Percentiles rank a stretch among this genome's conserved stretches.
Evolutionary conservation across 2,888 invertebrate genomes (phyloP).

Genomic region (Subacronicta megacephala): DNA sequence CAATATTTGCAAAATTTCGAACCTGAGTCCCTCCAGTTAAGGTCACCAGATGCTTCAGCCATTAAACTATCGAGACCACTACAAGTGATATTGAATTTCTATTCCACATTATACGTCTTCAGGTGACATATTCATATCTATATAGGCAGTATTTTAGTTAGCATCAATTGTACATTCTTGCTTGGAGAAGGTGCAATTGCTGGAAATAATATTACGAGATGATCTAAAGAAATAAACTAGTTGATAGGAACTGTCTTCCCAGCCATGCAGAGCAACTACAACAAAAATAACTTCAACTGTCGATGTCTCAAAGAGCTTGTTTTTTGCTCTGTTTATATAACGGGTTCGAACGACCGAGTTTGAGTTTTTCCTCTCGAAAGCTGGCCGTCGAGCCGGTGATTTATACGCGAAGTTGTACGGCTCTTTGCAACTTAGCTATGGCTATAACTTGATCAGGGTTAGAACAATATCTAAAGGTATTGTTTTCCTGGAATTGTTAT

Average conservation of each 20-base stretch:
- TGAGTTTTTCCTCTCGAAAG: conserved; percentile 59
- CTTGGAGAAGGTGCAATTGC: too few species aligned
- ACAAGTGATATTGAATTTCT: too few species aligned
- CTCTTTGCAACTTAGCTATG: conserved; percentile 49
- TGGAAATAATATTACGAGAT: too few species aligned
- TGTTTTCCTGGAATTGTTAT: conserved; percentile 25
- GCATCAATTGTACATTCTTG: too few species aligned
- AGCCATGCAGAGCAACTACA: conserved; percentile 12
- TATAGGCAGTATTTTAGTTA: too few species aligned
- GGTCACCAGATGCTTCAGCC: too few species aligned
- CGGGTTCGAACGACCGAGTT: conserved; percentile 55
- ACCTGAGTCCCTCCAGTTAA: too few species aligned
- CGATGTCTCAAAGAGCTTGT: conserved; percentile 41
- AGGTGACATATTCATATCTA: too few species aligned
- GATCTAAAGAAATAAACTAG: not conserved
- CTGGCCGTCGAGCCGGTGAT: conserved; percentile 60
- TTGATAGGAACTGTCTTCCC: not conserved
- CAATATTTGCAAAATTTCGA: too few species aligned
- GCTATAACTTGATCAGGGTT: conserved; percentile 44
- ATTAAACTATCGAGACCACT: too few species aligned
- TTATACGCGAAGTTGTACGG: conserved; percentile 58
- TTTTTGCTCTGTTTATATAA: conserved; percentile 58
- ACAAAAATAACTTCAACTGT: conserved; percentile 41
- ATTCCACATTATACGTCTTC: too few species aligned
- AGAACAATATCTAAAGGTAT: conserved; percentile 43